Evolutionary conservation across 2,797 vertebrate genomes (phyloP), one percentile per base, ranked within the genome.

Genomic region (Caiman crocodilus): DNA sequence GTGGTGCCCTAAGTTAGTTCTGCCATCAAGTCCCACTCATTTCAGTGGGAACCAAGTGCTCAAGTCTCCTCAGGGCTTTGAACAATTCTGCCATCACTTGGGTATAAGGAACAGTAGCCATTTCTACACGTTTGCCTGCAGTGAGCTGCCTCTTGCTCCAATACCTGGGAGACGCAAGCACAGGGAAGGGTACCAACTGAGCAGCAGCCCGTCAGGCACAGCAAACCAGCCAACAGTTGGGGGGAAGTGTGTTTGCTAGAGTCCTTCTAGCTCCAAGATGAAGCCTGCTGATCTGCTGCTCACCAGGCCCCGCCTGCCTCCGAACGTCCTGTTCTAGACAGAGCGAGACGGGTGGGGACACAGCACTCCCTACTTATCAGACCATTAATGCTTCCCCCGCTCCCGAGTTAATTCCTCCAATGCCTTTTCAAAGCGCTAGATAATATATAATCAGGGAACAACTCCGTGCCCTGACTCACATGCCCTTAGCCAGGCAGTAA

Each of bases 371-470:
- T 94, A 89, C 96, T 97, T 95, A 84, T 23, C 65, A 1, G 90
- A 88, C 87, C 87, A 83, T 95, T 94, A 85, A 95, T 96, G 95
- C 96, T 96, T 91, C 94, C 88, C 85, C 82, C 96, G 87, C 97
- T 84, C 90, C 91, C 1, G 76, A 94, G 97, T 95, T 97, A 98
- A 98, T 98, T 96, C 96, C 97, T 97, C 97, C 94, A 95, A 95
- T 71, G 92, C 95, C 95, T 95, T 97, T 97, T 97, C 97, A 96
- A 96, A 96, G 97, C 92, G 88, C 87, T 30, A 96, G 96, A 96
- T 97, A 97, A 97, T n/a, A 98, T 76, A 96, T 96, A 97, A 97
- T 95, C 96, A 83, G 96, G 95, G 97, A 94, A 96, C 96, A 96
- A 96, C 96, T 95, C 84, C 14, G 10, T 81, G 96, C 97, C 96